These are phyloP conservation scores for Sylvilagus bachmani DNA, from an alignment of 2,113 vertebrate genomes.

Conservation along the genomic window DNA sequence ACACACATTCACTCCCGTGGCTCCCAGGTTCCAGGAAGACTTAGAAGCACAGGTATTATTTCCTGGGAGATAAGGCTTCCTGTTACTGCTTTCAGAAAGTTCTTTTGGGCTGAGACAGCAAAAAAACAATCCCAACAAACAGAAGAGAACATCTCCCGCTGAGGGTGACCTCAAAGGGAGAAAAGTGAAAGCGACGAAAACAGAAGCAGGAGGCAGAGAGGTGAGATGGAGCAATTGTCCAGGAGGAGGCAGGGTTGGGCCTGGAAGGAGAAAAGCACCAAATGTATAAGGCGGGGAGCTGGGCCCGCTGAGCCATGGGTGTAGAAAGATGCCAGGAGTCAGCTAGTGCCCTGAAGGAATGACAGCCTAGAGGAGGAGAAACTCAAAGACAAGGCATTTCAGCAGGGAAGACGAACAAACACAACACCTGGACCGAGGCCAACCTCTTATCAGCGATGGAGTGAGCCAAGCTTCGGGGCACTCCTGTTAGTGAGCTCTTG, in stretches of 20 bases:
- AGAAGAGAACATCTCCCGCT: not conserved
- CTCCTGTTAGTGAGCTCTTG: not conserved
- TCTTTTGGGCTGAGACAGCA: not conserved
- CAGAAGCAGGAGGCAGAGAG: not conserved
- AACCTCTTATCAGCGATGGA: not conserved
- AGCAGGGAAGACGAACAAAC: not conserved
- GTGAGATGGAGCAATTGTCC: not conserved
- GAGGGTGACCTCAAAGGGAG: not conserved
- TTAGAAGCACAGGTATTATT: not conserved
- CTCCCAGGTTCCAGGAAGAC: not conserved
- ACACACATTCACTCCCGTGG: not conserved
- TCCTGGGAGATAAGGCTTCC: slow-evolving; percentile 38
- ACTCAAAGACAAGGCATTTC: not conserved
- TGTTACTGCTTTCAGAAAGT: slow-evolving; percentile 23
- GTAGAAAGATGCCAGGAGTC: not conserved
- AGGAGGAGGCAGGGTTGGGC: not conserved
- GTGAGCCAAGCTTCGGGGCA: not conserved
- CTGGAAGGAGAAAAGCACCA: not conserved
- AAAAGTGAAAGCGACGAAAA: not conserved
- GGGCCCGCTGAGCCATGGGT: not conserved
- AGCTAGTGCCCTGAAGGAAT: not conserved
- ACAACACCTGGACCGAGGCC: not conserved
- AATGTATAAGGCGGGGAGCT: not conserved
- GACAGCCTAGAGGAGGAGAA: not conserved
- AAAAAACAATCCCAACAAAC: not conserved